phyloP scores from a whole-genome alignment of 1,140 invertebrate genomes.

The Trachelipus rathkii region DNA sequence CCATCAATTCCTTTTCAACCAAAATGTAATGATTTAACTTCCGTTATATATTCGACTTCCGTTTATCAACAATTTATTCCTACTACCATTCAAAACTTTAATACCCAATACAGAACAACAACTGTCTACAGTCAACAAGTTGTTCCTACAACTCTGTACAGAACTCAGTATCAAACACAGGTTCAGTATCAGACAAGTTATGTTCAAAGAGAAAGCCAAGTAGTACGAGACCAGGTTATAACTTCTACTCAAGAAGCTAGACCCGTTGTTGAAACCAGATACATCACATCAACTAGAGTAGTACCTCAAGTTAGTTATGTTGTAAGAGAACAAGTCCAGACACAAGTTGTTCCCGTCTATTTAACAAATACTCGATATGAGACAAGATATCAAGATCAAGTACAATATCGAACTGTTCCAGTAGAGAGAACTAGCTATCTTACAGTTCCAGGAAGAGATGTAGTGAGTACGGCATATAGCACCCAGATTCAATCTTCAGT shows the following conservation, averaged over 20 bases:
- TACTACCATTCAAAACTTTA: neutral
- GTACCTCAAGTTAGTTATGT: neutral
- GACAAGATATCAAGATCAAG: neutral
- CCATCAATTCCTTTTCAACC: neutral
- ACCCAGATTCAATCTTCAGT: neutral
- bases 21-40: neutral
- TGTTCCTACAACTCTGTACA: neutral
- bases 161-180: neutral
- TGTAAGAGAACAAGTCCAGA: neutral
- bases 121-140: neutral
- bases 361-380: neutral
- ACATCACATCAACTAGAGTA: neutral
- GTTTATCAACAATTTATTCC: neutral
- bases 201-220: neutral
- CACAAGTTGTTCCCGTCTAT: neutral
- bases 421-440: neutral
- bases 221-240: neutral
- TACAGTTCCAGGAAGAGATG: neutral
- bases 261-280: neutral
- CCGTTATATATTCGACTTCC: neutral
- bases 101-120: neutral
- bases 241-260: neutral
- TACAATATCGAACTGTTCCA: slow-evolving; percentile 2
- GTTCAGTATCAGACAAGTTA: neutral
- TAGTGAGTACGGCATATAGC: neutral